Evolutionary conservation across 2,888 invertebrate species (phyloP).

Genomic region (Salpingus planirostris): DNA sequence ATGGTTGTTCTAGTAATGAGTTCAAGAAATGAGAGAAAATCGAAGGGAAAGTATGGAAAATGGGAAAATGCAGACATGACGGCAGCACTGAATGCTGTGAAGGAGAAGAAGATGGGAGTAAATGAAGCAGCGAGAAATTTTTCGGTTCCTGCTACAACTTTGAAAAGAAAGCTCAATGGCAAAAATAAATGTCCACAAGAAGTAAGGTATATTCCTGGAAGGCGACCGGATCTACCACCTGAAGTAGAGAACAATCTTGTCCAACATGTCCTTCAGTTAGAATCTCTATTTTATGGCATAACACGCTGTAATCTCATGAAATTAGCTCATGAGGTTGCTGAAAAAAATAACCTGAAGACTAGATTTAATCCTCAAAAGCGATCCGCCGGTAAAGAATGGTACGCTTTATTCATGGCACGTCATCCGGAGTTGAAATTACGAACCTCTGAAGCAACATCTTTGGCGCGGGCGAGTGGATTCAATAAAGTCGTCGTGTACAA

Average conservation of each 20-base stretch:
- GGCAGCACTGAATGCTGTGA: too few relatives aligned
- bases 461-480: background rate
- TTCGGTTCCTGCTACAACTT: too few relatives aligned
- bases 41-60: too few relatives aligned
- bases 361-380: background rate
- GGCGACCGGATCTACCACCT: background rate
- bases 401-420: background rate
- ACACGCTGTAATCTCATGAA: background rate
- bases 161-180: background rate
- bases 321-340: background rate
- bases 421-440: constrained; percentile 5
- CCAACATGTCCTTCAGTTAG: background rate
- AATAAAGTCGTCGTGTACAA: background rate
- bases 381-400: background rate
- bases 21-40: too few relatives aligned
- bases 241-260: background rate
- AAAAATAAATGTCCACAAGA: too few relatives aligned
- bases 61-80: too few relatives aligned
- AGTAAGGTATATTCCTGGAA: background rate
- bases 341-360: background rate
- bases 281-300: background rate
- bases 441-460: background rate
- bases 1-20: too few relatives aligned
- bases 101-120: too few relatives aligned
- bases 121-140: too few relatives aligned